phyloP scores from a whole-genome alignment of 2,113 vertebrate genomes.

The Parus major region DNA sequence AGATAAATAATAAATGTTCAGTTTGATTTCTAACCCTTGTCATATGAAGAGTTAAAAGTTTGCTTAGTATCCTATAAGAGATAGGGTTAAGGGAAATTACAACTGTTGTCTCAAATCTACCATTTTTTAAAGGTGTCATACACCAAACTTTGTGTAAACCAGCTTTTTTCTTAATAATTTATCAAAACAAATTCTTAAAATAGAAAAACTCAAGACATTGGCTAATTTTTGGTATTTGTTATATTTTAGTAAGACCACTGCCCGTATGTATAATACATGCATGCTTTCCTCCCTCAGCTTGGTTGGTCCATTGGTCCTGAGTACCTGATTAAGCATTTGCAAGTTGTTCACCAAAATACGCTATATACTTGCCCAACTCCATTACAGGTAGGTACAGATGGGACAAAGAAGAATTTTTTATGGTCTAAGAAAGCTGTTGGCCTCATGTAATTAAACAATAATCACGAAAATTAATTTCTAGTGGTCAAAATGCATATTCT shows the following conservation, averaged over 20 bases:
- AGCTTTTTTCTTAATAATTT: neutral
- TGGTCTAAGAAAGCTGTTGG: neutral
- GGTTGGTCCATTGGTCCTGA: conserved; percentile 94
- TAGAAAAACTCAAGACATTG: neutral
- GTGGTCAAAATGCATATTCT: neutral
- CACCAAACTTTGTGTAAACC: neutral
- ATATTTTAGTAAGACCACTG: neutral
- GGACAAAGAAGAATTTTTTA: neutral
- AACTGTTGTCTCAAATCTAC: neutral
- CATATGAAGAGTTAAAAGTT: neutral
- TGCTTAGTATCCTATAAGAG: neutral
- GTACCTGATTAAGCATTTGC: conserved; percentile 90
- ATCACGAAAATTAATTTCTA: neutral
- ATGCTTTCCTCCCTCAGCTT: conserved; percentile 76
- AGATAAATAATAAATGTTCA: neutral
- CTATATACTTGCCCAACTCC: conserved; percentile 92
- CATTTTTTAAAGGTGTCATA: neutral
- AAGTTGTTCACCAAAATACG: conserved; percentile 92
- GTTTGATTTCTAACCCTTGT: neutral
- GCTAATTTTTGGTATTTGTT: neutral
- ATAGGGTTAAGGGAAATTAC: neutral
- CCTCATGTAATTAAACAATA: neutral
- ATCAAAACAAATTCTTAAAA: neutral
- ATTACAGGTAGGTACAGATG: conserved; percentile 79
- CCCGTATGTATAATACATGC: neutral